Evolutionary conservation across 92 coral and sea anemone species (phyloP).

Genomic region (Plumapathes pennacea): DNA sequence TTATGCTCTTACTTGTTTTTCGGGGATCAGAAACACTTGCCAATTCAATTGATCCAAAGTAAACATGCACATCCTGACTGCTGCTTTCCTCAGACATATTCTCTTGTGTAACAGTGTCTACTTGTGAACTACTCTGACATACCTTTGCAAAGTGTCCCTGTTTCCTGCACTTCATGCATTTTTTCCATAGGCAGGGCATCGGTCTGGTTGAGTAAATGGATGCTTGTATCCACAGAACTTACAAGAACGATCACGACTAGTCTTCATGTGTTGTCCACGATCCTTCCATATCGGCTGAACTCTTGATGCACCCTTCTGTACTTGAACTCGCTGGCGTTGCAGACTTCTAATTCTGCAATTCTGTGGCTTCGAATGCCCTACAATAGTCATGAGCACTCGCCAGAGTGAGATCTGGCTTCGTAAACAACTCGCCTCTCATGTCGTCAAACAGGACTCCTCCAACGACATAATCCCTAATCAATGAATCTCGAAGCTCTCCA

Average conservation of each 20-base stretch:
- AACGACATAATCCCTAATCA: constrained; percentile 58
- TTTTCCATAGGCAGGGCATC: constrained; percentile 46
- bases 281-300: too few relatives aligned
- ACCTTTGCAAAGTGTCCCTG: too few relatives aligned
- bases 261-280: constrained; percentile 14
- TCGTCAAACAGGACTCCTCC: constrained; percentile 55
- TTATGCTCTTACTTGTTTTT: constrained; percentile 13
- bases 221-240: constrained; percentile 65
- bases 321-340: background rate
- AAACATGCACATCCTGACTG: constrained; percentile 12
- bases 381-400: constrained; percentile 59
- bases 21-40: constrained; percentile 14
- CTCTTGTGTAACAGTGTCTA: constrained; percentile 15
- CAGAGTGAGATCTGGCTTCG: constrained; percentile 59
- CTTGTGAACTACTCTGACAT: too few relatives aligned
- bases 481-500: constrained; percentile 52
- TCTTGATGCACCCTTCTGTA: too few relatives aligned
- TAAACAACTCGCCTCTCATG: constrained; percentile 54
- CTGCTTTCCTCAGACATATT: background rate
- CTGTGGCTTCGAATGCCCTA: constrained; percentile 46
- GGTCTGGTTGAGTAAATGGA: constrained; percentile 47
- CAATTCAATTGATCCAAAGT: constrained; percentile 57
- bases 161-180: constrained; percentile 19
- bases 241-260: constrained; percentile 29
- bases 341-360: constrained; percentile 33